A percentile compares a stretch with the other conserved stretches of the same genome.
Conservation (phyloP, 35 echinoderm and acorn worm species). For the Heliocidaris erythrogramma region DNA sequence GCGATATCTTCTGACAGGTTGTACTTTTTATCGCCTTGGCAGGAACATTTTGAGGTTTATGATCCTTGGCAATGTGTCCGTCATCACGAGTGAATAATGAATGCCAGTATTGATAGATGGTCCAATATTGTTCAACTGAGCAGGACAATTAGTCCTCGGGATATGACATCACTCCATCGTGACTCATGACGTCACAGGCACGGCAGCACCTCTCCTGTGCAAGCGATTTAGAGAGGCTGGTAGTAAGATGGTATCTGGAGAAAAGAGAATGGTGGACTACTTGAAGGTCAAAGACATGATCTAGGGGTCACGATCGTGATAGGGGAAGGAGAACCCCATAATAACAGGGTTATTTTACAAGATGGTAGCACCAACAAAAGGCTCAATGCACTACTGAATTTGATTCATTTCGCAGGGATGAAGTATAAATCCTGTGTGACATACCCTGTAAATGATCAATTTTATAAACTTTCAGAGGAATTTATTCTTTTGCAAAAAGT, state of each 20-base stretch:
- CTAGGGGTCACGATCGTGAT: background rate
- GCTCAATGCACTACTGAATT: too few species aligned
- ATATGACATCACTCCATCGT: background rate
- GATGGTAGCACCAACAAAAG: too few species aligned
- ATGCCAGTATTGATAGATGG: background rate
- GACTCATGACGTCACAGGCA: background rate
- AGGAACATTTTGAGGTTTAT: background rate
- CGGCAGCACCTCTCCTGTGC: background rate
- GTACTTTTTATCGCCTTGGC: background rate
- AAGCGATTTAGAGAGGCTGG: background rate
- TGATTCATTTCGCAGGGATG: too few species aligned
- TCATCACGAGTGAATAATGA: background rate
- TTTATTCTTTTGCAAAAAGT: too few species aligned
- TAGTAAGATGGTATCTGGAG: background rate
- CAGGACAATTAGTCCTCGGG: background rate
- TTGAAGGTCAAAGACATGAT: conserved; percentile 2
- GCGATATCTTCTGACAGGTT: background rate
- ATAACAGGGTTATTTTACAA: background rate
- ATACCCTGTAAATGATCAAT: too few species aligned
- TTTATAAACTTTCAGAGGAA: too few species aligned
- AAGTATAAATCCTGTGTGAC: too few species aligned
- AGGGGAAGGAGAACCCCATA: background rate
- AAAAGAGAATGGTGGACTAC: background rate
- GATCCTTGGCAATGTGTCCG: background rate
- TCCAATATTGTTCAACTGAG: background rate